Base-by-base conservation (phyloP, 2,113 vertebrate species). In the Aphyosemion australe region DNA sequence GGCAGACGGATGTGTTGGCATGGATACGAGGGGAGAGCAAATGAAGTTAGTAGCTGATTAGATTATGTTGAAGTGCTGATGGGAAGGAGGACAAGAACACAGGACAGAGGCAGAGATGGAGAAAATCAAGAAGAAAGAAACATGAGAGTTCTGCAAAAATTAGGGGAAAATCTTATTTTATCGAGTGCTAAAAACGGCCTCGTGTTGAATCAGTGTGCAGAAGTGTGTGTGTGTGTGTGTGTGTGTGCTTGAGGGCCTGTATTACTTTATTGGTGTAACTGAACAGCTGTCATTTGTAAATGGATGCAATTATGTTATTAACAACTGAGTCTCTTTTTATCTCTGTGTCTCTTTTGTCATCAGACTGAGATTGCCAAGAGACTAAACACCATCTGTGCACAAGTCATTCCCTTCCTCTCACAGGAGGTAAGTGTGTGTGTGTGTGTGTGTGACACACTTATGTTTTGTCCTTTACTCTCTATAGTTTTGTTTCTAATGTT, bases 361-460 rank as follows among this genome's bases (percentile, higher is more conserved):
- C 90, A 98, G 96, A 97, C 96, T 73, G 96, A 98, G 94, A 97
- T 98, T 69, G 96, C 96, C 88, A 98, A 98, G 93, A 95, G 96
- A 92, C 92, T 98, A 90, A 98, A 98, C 90, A 97, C 96, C 76
- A 98, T 98, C 93, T 98, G 96, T 94, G 96, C 96, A 85, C 96
- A 98, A 95, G 96, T 98, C 94, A 97, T 98, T 92, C 96, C 96
- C 72, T 98, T 98, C 94, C 95, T 98, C 90, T 98, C 96, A 92
- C 96, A 98, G 94, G 96, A 98, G 96, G 96, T 98, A 95, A 86
- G 74, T 82, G 64, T 59, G 65, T 72, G 70, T 74, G 72, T n/a
- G 9, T 57, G 93, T 70, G 52, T 68, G 60, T 63, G 43, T 88
- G 78, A 90, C 26, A 43, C 31, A 68, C n/a, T n/a, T n/a, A n/a